Percentiles rank a stretch among this genome's conserved stretches.
Conservation (phyloP, 2,113 vertebrate species). For the Miniopterus natalensis region DNA sequence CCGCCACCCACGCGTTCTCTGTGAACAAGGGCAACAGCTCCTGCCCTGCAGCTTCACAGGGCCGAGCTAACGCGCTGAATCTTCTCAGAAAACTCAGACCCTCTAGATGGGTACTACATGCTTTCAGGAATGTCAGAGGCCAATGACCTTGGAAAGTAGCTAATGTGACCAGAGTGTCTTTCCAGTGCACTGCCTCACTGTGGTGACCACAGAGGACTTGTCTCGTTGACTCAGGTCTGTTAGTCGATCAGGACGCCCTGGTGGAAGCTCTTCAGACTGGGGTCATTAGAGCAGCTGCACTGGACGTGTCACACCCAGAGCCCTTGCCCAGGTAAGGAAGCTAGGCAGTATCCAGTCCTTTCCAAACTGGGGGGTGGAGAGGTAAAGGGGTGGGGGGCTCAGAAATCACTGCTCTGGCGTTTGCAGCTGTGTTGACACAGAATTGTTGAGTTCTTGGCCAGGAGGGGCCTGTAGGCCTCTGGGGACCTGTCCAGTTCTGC, state of each 20-base stretch:
- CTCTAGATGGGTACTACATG: neutral
- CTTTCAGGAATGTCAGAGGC: neutral
- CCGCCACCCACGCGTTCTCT: too few relatives aligned
- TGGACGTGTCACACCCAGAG: constrained; percentile 89
- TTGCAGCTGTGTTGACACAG: neutral
- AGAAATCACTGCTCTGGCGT: neutral
- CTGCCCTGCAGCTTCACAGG: neutral
- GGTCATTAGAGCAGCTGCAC: constrained; percentile 78
- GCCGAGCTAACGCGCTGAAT: too few relatives aligned
- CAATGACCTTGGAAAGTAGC: neutral
- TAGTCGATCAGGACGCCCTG: constrained; percentile 89
- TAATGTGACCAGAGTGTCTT: neutral
- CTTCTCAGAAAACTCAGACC: neutral
- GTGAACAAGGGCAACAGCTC: too few relatives aligned
- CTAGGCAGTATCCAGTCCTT: too few relatives aligned
- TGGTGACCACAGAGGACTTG: neutral
- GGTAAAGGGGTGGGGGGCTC: neutral
- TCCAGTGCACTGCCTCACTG: accelerated
- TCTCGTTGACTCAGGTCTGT: constrained; percentile 79
- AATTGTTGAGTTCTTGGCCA: neutral
- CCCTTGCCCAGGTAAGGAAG: constrained; percentile 88
- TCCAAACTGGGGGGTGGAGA: neutral
- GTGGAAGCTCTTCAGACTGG: constrained; percentile 85
- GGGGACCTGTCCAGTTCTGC: neutral
- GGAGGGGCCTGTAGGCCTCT: neutral